Evolutionary conservation across 2,888 invertebrate species (phyloP).

Genomic region (Frankliniella intonsa): DNA sequence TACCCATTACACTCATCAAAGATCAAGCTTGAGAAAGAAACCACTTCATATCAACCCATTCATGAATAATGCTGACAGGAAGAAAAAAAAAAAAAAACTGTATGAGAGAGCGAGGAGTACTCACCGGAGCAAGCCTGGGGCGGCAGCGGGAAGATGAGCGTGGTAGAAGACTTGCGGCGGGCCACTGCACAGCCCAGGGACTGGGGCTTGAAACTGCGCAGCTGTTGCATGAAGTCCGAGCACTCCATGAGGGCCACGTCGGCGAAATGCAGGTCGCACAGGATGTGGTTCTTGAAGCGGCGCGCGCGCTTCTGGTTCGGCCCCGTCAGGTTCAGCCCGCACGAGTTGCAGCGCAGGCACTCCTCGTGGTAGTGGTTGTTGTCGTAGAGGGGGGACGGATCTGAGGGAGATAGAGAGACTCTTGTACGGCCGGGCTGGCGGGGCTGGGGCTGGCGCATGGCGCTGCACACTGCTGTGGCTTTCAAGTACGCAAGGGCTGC

Average conservation of each 20-base stretch:
- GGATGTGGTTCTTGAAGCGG: conserved; percentile 81
- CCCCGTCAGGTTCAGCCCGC: conserved; percentile 87
- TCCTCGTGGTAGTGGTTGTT: conserved; percentile 97
- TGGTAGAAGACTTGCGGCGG: conserved; percentile 86
- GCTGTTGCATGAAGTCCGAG: conserved; percentile 95
- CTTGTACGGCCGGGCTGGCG: conserved; percentile 28
- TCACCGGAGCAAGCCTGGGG: conserved; percentile 92
- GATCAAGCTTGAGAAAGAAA: too few species aligned
- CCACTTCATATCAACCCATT: too few species aligned
- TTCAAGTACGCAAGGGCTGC: too few species aligned
- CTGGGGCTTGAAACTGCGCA: conserved; percentile 93
- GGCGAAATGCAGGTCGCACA: conserved; percentile 93
- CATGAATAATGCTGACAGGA: too few species aligned
- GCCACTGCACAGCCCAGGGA: conserved; percentile 93
- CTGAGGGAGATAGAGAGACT: conserved; percentile 52
- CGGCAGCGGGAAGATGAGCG: conserved; percentile 87
- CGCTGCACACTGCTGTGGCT: too few species aligned
- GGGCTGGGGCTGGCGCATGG: too few species aligned
- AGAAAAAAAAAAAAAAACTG: too few species aligned
- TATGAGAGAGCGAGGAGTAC: conserved; percentile 38
- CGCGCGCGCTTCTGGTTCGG: conserved; percentile 64
- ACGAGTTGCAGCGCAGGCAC: conserved; percentile 94
- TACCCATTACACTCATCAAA: too few species aligned
- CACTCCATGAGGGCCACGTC: conserved; percentile 97
- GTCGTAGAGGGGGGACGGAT: conserved; percentile 86